phyloP scores from a whole-genome alignment of 2,888 invertebrate genomes.

The Litoditis marina region DNA sequence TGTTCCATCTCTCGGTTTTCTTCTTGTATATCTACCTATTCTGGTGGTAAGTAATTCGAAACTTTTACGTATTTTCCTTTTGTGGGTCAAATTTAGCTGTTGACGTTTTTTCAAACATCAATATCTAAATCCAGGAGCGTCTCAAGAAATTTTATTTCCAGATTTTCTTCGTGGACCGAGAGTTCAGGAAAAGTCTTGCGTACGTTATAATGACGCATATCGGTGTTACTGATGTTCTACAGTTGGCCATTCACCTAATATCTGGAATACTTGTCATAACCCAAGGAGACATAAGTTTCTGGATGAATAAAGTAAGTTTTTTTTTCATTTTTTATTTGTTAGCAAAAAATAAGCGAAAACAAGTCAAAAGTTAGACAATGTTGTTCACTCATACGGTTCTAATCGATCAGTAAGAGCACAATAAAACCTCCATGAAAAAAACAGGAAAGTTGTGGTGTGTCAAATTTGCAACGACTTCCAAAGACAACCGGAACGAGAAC shows the following conservation, averaged over 20 bases:
- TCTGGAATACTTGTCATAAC: conserved; percentile 11
- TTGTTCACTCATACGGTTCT: too few species aligned
- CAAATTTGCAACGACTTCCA: too few species aligned
- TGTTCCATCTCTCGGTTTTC: neutral
- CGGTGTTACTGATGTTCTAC: conserved; percentile 12
- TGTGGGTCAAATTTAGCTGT: neutral
- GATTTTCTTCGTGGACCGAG: conserved; percentile 13
- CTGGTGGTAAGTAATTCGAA: neutral
- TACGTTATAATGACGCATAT: conserved; percentile 18
- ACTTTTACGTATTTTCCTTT: neutral
- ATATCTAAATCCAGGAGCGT: too few species aligned
- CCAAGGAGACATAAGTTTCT: neutral
- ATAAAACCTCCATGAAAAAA: too few species aligned
- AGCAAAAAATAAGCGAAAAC: too few species aligned
- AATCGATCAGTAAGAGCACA: too few species aligned
- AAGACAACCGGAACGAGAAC: too few species aligned
- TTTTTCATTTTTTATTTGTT: neutral
- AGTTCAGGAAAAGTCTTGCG: conserved; percentile 8
- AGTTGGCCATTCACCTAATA: conserved; percentile 7
- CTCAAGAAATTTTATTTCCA: too few species aligned
- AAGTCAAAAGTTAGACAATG: too few species aligned
- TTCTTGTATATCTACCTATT: conserved; percentile 4
- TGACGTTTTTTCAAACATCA: too few species aligned
- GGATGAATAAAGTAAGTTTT: conserved; percentile 4
- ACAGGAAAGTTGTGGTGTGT: too few species aligned